These are phyloP conservation scores for Lagorchestes hirsutus DNA, from an alignment of 2,797 vertebrate species.

Conservation along the genomic window DNA sequence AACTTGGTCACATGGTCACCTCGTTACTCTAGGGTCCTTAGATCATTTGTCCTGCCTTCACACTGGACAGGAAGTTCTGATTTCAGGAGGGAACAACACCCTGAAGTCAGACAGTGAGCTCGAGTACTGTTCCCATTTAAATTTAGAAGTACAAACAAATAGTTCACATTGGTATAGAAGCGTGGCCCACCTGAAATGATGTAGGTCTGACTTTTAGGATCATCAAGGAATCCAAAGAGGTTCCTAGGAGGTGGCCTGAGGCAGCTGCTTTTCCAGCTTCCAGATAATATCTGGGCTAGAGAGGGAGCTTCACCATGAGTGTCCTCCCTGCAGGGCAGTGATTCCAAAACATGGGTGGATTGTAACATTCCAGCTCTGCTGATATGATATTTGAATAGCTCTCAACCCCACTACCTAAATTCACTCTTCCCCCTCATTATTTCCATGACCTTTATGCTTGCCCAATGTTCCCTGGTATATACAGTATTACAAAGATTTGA, in stretches of 20 bases:
- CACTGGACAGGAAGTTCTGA: neutral
- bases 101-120: neutral
- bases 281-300: neutral
- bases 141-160: neutral
- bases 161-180: neutral
- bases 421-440: neutral
- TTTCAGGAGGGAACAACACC: slow-evolving; percentile 9
- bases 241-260: neutral
- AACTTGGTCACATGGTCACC: neutral
- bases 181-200: neutral
- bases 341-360: neutral
- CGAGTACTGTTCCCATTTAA: neutral
- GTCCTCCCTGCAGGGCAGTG: neutral
- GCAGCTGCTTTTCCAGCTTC: neutral
- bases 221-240: neutral
- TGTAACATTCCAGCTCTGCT: neutral
- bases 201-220: neutral
- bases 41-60: neutral
- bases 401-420: neutral
- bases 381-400: neutral
- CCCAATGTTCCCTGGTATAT: neutral
- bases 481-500: neutral
- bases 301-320: neutral
- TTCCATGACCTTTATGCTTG: neutral
- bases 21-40: neutral